Base-by-base conservation (phyloP, 1,140 invertebrate genomes). In the Pararge aegeria region DNA sequence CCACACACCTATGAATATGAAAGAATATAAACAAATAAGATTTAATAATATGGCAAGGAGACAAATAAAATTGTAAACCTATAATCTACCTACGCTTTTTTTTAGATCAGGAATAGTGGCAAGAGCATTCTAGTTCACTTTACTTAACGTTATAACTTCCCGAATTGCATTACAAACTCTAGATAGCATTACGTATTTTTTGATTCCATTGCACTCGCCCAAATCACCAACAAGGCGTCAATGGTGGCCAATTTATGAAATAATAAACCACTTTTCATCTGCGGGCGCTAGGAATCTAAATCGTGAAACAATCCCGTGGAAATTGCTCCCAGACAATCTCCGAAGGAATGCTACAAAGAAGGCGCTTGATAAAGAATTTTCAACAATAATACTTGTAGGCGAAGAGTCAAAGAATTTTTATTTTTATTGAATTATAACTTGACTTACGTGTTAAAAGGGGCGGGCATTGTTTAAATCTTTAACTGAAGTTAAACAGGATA, bases 301-400 rank as follows among this genome's bases (percentile, higher is more conserved):
- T 69, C 57, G 65, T 64, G 68, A 61, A 75, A 73, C 71, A 74
- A 78, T 77, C 66, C 66, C 63, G 21, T 21, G 53, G 68, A 61
- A 70, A 78, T 80, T 80, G 66, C 75, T 12, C 46, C 58, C 57
- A 34, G 29, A 65, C 75, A 82, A 80, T 82, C 73, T 67, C 38
- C 55, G 34, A 19, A 62, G 66, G 77, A 78, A 82, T 82, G 72
- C 51, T 67, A 75, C 70, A 80, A 78, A 80, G 75, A 73, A 70
- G 61, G 80, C 71, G 72, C 68, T 60, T 66, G 51, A 60, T 61
- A 69, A 64, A 67, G 66, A 63, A 66, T 61, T 55, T 60, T 44
- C 57, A 38, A 66, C 68, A 70, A 71, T 70, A 56, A 56, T 61
- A 54, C 46, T 27, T 49, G 1, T 49, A 49, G 46, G 0, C 21